Base-by-base conservation (phyloP, 1,140 invertebrate genomes). In the Oppia nitens region DNA sequence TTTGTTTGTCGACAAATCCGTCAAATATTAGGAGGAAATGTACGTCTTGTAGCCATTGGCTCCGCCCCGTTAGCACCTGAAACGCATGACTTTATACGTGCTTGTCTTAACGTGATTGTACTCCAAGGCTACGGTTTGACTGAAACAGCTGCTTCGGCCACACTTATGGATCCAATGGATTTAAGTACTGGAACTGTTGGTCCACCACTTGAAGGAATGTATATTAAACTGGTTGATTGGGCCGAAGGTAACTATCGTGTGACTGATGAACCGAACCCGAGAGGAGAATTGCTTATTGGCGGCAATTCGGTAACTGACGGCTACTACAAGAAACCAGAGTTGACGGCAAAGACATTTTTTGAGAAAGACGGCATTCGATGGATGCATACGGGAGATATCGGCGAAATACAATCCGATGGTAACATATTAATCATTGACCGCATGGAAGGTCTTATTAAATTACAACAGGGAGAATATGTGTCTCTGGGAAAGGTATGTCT, bases 371-470 rank as follows among this genome's bases (percentile, higher is more conserved):
- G 71, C 11, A 63, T 66, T 20, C 57, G 66, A n/a, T 74, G 73
- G 65, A 79, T 79, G 66, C 73, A 71, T 54, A 74, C 77, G 28
- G 77, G 77, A 3, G 77, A 98, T 73, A 90, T 98, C 74, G 93
- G 85, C 2, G 87, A 95, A 76, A 75, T 96, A 62, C 83, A 93
- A 53, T 73, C 78, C 24, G 92, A 98, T 75, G 95, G 95, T 32
- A 84, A 82, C 65, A 81, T 98, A 47, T 88, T 87, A 76, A 95
- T 98, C 67, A 96, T 98, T 68, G 64, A 67, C 48, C 86, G 94
- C 60, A 97, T 96, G 75, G 98, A 98, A 73, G 94, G 98, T 76
- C 77, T 98, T 60, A 89, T 98, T 6, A 98, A 98, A 74, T 74
- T 98, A 6, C 91, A 97, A 74, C 83, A 87, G 26, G 95, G 95